Evolutionary conservation across 2,113 vertebrate genomes (phyloP), one percentile per base, ranked within the genome.

Genomic region (Oryzias melastigma): DNA sequence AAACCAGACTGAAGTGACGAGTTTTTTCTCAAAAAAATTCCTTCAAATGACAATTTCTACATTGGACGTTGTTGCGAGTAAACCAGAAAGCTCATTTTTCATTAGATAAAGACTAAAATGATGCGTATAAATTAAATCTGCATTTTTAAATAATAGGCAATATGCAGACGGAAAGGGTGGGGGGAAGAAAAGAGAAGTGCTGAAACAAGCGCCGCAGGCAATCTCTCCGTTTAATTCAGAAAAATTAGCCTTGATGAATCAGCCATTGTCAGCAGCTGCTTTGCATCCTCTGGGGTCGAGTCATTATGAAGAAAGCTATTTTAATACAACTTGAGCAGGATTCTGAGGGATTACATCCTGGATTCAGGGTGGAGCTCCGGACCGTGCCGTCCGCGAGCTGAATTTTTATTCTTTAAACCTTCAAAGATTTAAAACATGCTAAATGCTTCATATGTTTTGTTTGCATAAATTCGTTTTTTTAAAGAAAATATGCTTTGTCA

Each of bases 191-290:
- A 52, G 35, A 52, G 59, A 49, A 71, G 58, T n/a, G 5, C 42
- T 55, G 49, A 64, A 61, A 73, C 40, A 62, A 61, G 29, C 55
- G 62, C 63, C 7, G 43, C 52, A n/a, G 55, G 68, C 68, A 60
- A 61, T 67, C 41, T 51, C 52, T 63, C 46, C 24, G 8, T 70
- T 47, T 71, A 77, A 66, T 67, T 44, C 24, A 71, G 68, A 47
- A 70, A 35, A 76, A 82, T 80, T 81, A 81, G 61, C 55, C 5
- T 49, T 73, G 74, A 83, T 74, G 65, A 84, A 81, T 76, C 65
- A 65, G 58, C 61, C 45, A 29, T 62, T 68, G 78, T 80, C 53
- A 80, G 72, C 74, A 71, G 44, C 68, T 70, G 48, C 46, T 71
- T 46, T 52, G 43, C 18, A 40, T 52, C 68, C 62, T 67, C 55